Base-by-base conservation (phyloP, 2,113 vertebrate species). In the Nerophis ophidion region DNA sequence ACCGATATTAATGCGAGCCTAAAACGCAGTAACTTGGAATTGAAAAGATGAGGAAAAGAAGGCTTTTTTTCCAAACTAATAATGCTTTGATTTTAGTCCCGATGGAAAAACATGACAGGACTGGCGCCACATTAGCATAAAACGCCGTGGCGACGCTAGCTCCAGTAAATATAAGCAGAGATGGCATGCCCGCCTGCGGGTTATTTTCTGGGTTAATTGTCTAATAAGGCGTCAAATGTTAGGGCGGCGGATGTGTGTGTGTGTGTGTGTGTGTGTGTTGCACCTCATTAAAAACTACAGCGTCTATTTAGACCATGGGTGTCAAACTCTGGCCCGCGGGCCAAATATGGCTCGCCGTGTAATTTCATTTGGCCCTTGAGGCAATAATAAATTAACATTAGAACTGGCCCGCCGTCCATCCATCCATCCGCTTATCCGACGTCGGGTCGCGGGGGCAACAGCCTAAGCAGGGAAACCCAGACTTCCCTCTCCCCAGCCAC, bases 201-300 rank as follows among this genome's bases (percentile, higher is more conserved):
- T 82, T 72, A 76, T 64, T 64, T 62, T 67, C 52, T 54, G 61
- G 65, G 74, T 71, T 81, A 80, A 82, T 69, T 74, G 65, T 71
- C 60, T 10, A 63, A 79, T 79, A 79, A 65, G 48, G 45, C 26
- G 52, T 66, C 54, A 45, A 34, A 65, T 6, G 60, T 49, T 60
- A 56, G 2, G 52, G 58, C 54, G 53, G 68, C 70, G 51, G 34
- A 13, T 61, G 65, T 71, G 62, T 62, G 44, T 59, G 35, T 26
- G 26, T 26, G 26, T 26, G 26, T 26, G 44, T 57, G 5, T 54
- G 33, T 61, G 42, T 55, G 40, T 48, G 6, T 63, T 53, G 5
- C 33, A 35, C 35, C n/a, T 53, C 26, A 35, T 9, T 49, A 19
- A 17, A 48, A 17, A 49, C 16, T 19, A 49, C 26, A 26, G 26